Conservation (phyloP, 92 coral and sea anemone species). For the Micromussa lordhowensis region DNA sequence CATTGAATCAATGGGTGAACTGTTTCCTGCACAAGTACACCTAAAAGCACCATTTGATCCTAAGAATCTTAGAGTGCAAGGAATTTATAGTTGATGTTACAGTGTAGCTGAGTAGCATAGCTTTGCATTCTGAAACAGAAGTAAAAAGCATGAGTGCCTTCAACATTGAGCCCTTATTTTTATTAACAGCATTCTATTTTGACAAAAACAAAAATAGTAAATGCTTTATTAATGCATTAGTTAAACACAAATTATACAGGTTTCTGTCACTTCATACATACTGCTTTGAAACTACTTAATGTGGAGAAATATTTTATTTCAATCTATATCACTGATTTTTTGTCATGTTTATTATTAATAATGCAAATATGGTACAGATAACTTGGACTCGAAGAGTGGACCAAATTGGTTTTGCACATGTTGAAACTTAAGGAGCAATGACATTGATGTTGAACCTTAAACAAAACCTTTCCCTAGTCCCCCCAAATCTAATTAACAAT, state of each 20-base stretch:
- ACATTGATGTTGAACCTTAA: no score
- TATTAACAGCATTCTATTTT: background rate
- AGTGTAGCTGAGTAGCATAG: background rate
- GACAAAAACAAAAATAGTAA: background rate
- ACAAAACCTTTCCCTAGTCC: no score
- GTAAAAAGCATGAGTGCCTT: background rate
- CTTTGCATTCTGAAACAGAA: background rate
- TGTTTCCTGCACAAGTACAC: slow-evolving; percentile 79
- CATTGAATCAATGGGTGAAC: slow-evolving; percentile 92
- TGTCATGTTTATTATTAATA: background rate
- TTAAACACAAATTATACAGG: no score
- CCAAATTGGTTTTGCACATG: no score
- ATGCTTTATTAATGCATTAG: no score
- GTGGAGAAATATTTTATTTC: background rate
- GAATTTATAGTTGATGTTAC: slow-evolving; percentile 62
- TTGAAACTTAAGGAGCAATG: no score
- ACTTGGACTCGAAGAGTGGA: no score
- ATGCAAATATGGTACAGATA: no score
- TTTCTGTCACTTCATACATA: background rate
- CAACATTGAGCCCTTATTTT: background rate
- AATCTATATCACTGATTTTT: background rate
- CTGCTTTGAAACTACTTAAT: background rate
- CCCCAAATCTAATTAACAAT: no score
- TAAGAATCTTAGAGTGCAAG: slow-evolving; percentile 89
- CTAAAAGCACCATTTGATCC: slow-evolving; percentile 94